Evolutionary conservation across 2,113 vertebrate genomes (phyloP).

Genomic region (Oryzias curvinotus): DNA sequence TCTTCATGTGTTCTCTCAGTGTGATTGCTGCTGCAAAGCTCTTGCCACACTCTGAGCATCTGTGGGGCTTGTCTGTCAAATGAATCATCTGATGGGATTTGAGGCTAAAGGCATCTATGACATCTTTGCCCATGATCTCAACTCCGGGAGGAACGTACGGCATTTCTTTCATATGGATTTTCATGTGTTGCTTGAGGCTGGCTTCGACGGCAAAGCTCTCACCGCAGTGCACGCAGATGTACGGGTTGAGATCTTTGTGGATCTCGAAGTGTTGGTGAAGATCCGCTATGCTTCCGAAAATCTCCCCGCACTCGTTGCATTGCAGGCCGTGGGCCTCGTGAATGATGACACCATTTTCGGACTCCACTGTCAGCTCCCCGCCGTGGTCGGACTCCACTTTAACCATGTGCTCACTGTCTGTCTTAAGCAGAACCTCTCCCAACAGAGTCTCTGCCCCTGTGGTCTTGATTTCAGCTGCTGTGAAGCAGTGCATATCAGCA

Average conservation of each 20-base stretch:
- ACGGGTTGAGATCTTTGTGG: slow-evolving; percentile 79
- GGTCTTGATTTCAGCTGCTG: slow-evolving; percentile 70
- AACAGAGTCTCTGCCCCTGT: slow-evolving; percentile 68
- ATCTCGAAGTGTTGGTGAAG: slow-evolving; percentile 83
- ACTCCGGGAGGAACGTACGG: slow-evolving; percentile 76
- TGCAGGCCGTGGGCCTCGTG: slow-evolving; percentile 82
- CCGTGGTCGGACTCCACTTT: slow-evolving; percentile 79
- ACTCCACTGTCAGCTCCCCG: slow-evolving; percentile 79
- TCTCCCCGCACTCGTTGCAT: slow-evolving; percentile 81
- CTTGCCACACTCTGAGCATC: slow-evolving; percentile 80
- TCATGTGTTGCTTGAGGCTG: slow-evolving; percentile 81
- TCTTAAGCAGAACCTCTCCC: slow-evolving; percentile 77
- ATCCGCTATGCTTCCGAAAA: slow-evolving; percentile 79
- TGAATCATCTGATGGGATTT: slow-evolving; percentile 82
- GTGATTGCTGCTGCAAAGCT: slow-evolving; percentile 81
- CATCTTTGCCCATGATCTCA: slow-evolving; percentile 81
- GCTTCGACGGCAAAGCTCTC: slow-evolving; percentile 81
- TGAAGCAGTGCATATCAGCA: slow-evolving; percentile 77
- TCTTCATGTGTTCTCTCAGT: slow-evolving; percentile 81
- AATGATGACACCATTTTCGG: slow-evolving; percentile 80
- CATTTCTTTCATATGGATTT: slow-evolving; percentile 82
- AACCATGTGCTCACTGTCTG: slow-evolving; percentile 75
- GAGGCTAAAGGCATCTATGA: slow-evolving; percentile 78
- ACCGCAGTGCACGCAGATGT: slow-evolving; percentile 81
- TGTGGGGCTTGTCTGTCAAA: slow-evolving; percentile 79